Conservation (phyloP, 2,113 vertebrate genomes). For the Egretta garzetta region DNA sequence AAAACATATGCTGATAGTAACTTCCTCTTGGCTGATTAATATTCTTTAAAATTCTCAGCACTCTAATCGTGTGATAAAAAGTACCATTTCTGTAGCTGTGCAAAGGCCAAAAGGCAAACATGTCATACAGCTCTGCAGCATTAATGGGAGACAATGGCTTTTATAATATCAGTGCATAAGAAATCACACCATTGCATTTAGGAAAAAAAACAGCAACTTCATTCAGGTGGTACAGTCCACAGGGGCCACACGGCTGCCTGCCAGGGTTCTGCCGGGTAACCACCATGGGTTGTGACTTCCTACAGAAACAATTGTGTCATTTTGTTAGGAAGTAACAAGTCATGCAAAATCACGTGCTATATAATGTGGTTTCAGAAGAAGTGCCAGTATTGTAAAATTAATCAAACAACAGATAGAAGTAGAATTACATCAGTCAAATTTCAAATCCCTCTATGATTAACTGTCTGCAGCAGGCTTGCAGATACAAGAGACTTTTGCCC, state of each 20-base stretch:
- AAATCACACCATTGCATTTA: not conserved
- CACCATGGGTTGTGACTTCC: not conserved
- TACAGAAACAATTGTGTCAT: not conserved
- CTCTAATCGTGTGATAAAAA: not conserved
- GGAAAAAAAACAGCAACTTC: not conserved
- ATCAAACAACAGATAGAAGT: not conserved
- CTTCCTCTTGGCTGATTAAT: conserved; percentile 37
- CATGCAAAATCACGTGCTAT: not conserved
- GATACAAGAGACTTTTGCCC: not conserved
- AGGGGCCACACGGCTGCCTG: not conserved
- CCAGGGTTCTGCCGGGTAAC: not conserved
- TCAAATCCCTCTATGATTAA: not conserved
- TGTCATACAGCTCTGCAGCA: not conserved
- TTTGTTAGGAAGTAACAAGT: not conserved
- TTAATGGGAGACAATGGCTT: not conserved
- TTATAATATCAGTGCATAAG: not conserved
- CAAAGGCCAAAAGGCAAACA: not conserved
- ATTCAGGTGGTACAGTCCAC: not conserved
- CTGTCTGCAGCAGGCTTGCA: not conserved
- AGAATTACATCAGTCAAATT: not conserved
- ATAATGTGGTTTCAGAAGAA: not conserved
- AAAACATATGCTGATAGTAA: not conserved
- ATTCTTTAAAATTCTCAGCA: not conserved
- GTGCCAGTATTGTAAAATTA: not conserved
- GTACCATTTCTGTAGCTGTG: not conserved